Evolutionary conservation across 2,888 invertebrate species (phyloP).

Genomic region (Serrognathus titanus): DNA sequence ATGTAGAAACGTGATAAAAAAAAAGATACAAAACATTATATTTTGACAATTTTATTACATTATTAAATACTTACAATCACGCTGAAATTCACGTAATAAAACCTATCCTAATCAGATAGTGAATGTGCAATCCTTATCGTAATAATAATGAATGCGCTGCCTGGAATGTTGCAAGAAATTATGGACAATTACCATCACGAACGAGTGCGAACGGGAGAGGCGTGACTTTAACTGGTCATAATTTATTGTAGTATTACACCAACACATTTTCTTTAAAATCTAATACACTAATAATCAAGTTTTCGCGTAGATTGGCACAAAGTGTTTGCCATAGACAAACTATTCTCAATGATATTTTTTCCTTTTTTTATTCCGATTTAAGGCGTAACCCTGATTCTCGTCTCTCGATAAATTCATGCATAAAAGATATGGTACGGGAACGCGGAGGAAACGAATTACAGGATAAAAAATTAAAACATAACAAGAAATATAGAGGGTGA

Average conservation of each 20-base stretch:
- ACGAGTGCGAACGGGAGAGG: no score
- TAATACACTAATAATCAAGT: slow-evolving; percentile 3
- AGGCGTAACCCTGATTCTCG: slow-evolving; percentile 8
- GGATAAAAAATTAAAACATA: slow-evolving; percentile 1
- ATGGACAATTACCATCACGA: no score
- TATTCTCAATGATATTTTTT: background rate
- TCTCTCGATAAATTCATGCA: background rate
- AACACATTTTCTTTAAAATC: no score
- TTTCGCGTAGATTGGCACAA: slow-evolving; percentile 12
- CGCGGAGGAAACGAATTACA: background rate
- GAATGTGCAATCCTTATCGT: slow-evolving; percentile 7
- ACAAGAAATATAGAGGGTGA: background rate
- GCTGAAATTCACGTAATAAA: slow-evolving; percentile 12
- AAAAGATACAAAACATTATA: slow-evolving; percentile 1
- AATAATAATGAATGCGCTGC: no score
- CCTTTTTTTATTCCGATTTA: background rate
- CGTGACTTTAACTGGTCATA: no score
- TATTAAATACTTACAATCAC: slow-evolving; percentile 14
- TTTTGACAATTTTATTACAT: slow-evolving; percentile 9
- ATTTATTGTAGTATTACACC: no score
- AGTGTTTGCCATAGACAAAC: slow-evolving; percentile 4
- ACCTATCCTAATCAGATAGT: slow-evolving; percentile 8
- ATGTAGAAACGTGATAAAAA: background rate
- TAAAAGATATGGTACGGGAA: slow-evolving; percentile 4
- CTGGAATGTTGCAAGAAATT: no score